Evolutionary conservation across 1,140 invertebrate species (phyloP), one percentile per base, ranked within the genome.

Genomic region (Drosophila nikananu): DNA sequence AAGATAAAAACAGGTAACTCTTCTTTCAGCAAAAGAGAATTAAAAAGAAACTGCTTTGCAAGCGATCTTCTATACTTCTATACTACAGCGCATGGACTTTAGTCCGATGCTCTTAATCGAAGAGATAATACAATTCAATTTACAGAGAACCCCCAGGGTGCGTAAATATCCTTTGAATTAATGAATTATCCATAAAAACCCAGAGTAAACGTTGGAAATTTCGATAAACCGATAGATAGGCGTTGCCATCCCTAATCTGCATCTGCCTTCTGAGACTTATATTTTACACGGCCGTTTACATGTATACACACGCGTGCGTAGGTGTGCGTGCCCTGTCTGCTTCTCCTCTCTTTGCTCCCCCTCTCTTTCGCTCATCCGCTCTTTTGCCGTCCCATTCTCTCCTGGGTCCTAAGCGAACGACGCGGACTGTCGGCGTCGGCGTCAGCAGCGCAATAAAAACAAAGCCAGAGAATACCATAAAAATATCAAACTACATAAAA

Each of bases 361-460:
- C 58, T 49, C 35, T 60, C 59, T 68, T 27, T 19, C 21, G 13
- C 39, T 58, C 55, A 58, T 37, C 32, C 55, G 21, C 32, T 39
- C 55, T 61, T 32, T 48, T n/a, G 13, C 42, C 27, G 19, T 61
- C 59, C 44, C 42, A 30, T 19, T 61, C 59, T 46, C 46, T 25
- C 23, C 17, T 27, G 21, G 39, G 44, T 46, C 44, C 65, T 68
- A 68, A 68, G 65, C 65, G 65, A 68, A 61, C 55, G 64, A 66
- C 64, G 64, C 64, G 57, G 57, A 62, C 58, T 68, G 65, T 68
- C 65, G 60, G 66, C 63, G 63, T 65, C 63, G 63, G 59, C 63
- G 63, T 41, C 63, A 65, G 63, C 66, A 70, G 66, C 66, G 66
- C 62, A 70, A 70, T 70, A 70, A 70, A 70, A 70, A 70, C 67